Conservation (phyloP, 2,888 invertebrate genomes). For the Bugulina stolonifera region DNA sequence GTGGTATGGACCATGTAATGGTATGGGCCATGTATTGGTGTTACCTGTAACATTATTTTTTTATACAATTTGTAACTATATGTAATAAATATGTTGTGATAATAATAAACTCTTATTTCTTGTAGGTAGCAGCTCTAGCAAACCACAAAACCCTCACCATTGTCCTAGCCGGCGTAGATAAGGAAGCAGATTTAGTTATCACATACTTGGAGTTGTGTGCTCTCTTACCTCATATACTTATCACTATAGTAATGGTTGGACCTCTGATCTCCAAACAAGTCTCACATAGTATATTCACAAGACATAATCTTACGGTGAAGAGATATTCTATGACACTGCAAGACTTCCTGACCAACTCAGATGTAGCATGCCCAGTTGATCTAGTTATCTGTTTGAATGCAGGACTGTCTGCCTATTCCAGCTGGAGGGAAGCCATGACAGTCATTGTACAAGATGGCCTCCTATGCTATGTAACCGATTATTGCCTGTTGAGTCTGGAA, state of each 20-base stretch:
- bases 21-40: too few relatives aligned
- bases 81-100: too few relatives aligned
- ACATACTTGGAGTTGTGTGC: conserved; percentile 37
- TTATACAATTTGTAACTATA: too few relatives aligned
- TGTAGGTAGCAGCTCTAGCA: neutral
- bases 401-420: conserved; percentile 37
- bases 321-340: conserved; percentile 36
- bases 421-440: conserved; percentile 33
- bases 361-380: conserved; percentile 20
- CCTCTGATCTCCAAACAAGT: conserved; percentile 33
- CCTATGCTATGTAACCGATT: conserved; percentile 24
- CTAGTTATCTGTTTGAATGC: conserved; percentile 41
- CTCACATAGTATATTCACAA: conserved; percentile 30
- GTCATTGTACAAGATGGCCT: neutral
- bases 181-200: conserved; percentile 8
- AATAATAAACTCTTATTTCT: too few relatives aligned
- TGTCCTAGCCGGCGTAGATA: conserved; percentile 15
- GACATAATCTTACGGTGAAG: conserved; percentile 35
- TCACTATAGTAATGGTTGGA: conserved; percentile 40
- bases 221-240: conserved; percentile 32
- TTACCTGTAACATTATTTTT: too few relatives aligned
- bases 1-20: too few relatives aligned
- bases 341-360: conserved; percentile 28
- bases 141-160: neutral
- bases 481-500: conserved; percentile 24